Percentiles rank a stretch among this genome's conserved stretches.
Evolutionary conservation across 2,113 vertebrate species (phyloP).

Genomic region (Larimichthys polyactis): DNA sequence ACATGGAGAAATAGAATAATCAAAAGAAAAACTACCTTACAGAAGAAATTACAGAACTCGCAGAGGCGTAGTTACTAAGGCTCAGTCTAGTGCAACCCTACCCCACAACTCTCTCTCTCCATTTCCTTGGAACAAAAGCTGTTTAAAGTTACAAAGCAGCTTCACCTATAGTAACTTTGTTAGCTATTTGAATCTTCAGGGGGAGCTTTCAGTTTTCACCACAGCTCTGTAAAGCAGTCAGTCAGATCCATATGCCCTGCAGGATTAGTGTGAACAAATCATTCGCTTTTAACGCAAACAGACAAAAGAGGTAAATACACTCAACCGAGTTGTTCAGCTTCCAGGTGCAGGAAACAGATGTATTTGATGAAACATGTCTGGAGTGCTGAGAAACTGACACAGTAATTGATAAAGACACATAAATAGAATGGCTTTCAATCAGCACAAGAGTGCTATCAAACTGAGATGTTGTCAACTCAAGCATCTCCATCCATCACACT

Average conservation of each 20-base stretch:
- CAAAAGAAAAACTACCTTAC: conserved; percentile 16
- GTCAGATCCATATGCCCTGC: conserved; percentile 20
- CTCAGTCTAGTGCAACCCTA: neutral
- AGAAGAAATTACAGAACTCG: conserved; percentile 5
- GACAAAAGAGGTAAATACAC: conserved; percentile 29
- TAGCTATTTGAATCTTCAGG: conserved; percentile 33
- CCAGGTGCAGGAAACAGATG: conserved; percentile 53
- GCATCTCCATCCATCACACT: conserved; percentile 64
- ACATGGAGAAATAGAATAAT: conserved; percentile 23
- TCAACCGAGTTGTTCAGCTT: conserved; percentile 24
- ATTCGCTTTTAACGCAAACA: conserved; percentile 39
- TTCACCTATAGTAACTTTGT: conserved; percentile 23
- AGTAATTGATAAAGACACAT: conserved; percentile 65
- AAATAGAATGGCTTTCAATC: conserved; percentile 59
- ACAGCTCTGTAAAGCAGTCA: neutral
- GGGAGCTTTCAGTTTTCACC: conserved; percentile 9
- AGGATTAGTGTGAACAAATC: conserved; percentile 49
- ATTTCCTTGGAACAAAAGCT: conserved; percentile 45
- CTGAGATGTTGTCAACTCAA: conserved; percentile 43
- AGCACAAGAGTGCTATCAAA: conserved; percentile 43
- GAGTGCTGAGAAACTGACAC: conserved; percentile 48
- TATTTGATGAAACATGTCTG: conserved; percentile 54
- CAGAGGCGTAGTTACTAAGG: neutral
- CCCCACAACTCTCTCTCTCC: conserved; percentile 31
- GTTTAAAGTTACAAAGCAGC: conserved; percentile 18